Percentiles rank a stretch among this genome's conserved stretches.
Conservation (phyloP, 1,140 invertebrate species). For the Drosophila cardini region DNA sequence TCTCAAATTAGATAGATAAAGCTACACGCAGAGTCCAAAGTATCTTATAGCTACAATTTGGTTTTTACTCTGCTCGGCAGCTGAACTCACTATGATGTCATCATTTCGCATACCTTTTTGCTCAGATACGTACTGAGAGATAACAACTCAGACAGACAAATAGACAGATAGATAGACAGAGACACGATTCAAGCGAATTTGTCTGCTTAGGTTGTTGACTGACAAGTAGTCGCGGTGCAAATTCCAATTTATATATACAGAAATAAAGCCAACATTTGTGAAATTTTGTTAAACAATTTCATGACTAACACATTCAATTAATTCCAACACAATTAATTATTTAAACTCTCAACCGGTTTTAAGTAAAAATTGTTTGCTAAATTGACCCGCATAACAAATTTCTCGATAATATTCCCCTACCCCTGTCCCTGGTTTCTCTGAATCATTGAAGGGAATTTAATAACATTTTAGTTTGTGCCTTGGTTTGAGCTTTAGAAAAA, state of each 20-base stretch:
- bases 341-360: constrained; percentile 15
- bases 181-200: constrained; percentile 8
- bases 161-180: constrained; percentile 16
- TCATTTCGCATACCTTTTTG: constrained; percentile 36
- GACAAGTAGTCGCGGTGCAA: constrained; percentile 48
- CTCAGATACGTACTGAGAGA: constrained; percentile 19
- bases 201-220: constrained; percentile 9
- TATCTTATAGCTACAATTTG: not conserved
- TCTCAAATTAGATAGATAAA: not conserved
- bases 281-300: constrained; percentile 1
- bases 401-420: not conserved
- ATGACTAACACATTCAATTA: constrained; percentile 11
- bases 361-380: not conserved
- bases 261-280: constrained; percentile 21
- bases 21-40: not conserved
- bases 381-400: constrained; percentile 17
- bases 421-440: not conserved
- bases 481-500: not conserved
- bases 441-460: constrained; percentile 14
- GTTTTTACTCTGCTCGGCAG: not conserved
- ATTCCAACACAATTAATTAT: not conserved
- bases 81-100: constrained; percentile 49
- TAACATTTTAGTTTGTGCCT: not conserved
- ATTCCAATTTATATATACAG: constrained; percentile 42
- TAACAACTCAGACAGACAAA: constrained; percentile 18